Base-by-base conservation (phyloP, 2,797 vertebrate species). In the Pteronotus mesoamericanus region DNA sequence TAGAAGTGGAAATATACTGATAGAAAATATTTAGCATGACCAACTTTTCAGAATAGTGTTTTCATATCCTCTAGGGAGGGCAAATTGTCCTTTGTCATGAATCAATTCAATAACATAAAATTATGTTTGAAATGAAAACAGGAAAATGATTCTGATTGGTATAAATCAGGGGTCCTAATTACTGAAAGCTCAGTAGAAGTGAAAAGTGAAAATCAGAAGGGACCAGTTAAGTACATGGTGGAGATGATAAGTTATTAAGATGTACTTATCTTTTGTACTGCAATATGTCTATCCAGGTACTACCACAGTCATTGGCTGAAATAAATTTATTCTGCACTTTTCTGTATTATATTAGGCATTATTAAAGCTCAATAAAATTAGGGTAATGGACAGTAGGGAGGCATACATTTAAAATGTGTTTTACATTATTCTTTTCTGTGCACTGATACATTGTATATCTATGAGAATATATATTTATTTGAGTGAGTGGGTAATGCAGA, bases 1-100 rank as follows among this genome's bases (percentile, higher is more conserved):
- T 75, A 96, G 96, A 96, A 91, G 93, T 94, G 34, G 39, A 97
- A 92, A 74, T 94, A 97, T 96, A 97, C 93, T 93, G 64, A 72
- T 89, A 92, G 37, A 83, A 97, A 97, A 97, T 51, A 32, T 57
- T 96, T 68, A 94, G 88, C 37, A 37, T 86, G 64, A n/a, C 39
- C 46, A 90, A 32, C 42, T 94, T 90, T 83, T 42, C 39, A 85
- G 46, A 93, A 37, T 55, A 77, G 6, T 72, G 18, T 82, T 91
- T 93, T 89, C 46, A 57, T 78, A 48, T 3, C 19, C 19, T 19
- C 26, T 42, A 71, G 42, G 90, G 16, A 80, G 16, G 16, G 92
- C 75, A 95, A 53, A 74, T 57, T 24, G 3, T 94, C 29, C 24
- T 89, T 95, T 14, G 66, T 95, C 22, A 51, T 5, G 46, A 88